phyloP scores from a whole-genome alignment of 2,797 vertebrate species.

The Rhinatrema bivittatum region DNA sequence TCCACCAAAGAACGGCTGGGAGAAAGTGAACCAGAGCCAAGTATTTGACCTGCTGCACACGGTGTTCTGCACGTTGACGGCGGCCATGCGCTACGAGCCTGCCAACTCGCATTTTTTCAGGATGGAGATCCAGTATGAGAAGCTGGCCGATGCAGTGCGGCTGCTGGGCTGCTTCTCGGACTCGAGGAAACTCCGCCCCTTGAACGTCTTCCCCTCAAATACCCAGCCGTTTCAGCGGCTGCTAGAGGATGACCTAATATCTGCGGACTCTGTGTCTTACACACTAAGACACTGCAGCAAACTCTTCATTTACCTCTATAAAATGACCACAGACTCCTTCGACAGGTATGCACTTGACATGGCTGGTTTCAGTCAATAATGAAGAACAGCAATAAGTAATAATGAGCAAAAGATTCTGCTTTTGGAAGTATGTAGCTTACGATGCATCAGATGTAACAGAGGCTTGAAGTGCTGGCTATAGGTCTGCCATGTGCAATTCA shows the following conservation, averaged over 20 bases:
- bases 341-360: constrained; percentile 80
- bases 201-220: constrained; percentile 79
- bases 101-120: constrained; percentile 97
- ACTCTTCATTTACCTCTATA: constrained; percentile 96
- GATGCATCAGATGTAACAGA: too few relatives aligned
- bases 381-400: too few relatives aligned
- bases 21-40: constrained; percentile 88
- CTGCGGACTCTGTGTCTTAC: constrained; percentile 75
- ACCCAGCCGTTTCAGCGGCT: constrained; percentile 89
- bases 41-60: constrained; percentile 91
- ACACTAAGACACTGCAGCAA: constrained; percentile 90
- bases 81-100: constrained; percentile 97
- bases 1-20: constrained; percentile 81
- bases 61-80: constrained; percentile 88
- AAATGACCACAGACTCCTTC: constrained; percentile 94
- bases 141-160: constrained; percentile 89
- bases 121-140: constrained; percentile 97
- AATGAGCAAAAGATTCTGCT: too few relatives aligned
- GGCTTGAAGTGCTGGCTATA: too few relatives aligned
- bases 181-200: constrained; percentile 77
- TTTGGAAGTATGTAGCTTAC: too few relatives aligned
- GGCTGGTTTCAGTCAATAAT: too few relatives aligned
- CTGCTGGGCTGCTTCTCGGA: constrained; percentile 95
- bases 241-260: constrained; percentile 78
- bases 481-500: too few relatives aligned